phyloP scores from a whole-genome alignment of 2,888 invertebrate genomes.

The Phytoseiulus persimilis region DNA sequence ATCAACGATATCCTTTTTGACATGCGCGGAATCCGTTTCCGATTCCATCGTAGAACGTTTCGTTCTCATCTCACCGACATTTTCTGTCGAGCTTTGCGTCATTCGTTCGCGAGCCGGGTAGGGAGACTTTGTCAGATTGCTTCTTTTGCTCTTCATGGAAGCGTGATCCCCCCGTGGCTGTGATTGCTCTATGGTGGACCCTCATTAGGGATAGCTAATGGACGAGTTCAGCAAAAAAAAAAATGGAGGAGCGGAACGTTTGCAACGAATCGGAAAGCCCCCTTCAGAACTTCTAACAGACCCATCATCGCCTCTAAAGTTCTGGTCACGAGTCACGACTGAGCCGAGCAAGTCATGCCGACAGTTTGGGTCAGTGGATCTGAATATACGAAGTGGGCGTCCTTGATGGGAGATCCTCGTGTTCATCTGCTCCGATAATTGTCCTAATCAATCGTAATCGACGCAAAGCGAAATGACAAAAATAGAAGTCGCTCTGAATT shows the following conservation, averaged over 20 bases:
- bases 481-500: too few relatives aligned
- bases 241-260: neutral
- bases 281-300: neutral
- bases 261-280: neutral
- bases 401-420: too few relatives aligned
- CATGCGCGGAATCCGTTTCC: neutral
- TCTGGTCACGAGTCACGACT: too few relatives aligned
- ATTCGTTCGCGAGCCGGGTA: neutral
- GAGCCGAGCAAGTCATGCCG: too few relatives aligned
- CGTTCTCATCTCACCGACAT: neutral
- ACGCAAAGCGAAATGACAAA: too few relatives aligned
- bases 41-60: neutral
- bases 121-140: neutral
- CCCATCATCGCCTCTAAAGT: too few relatives aligned
- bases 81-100: neutral
- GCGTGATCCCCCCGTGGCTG: neutral
- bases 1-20: neutral
- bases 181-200: neutral
- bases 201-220: neutral
- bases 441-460: too few relatives aligned
- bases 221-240: neutral
- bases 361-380: too few relatives aligned
- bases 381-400: too few relatives aligned
- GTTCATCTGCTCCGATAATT: too few relatives aligned
- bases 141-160: neutral